These are phyloP conservation scores for Periophthalmus magnuspinnatus DNA, from an alignment of 2,797 vertebrate species.

Conservation along the genomic window DNA sequence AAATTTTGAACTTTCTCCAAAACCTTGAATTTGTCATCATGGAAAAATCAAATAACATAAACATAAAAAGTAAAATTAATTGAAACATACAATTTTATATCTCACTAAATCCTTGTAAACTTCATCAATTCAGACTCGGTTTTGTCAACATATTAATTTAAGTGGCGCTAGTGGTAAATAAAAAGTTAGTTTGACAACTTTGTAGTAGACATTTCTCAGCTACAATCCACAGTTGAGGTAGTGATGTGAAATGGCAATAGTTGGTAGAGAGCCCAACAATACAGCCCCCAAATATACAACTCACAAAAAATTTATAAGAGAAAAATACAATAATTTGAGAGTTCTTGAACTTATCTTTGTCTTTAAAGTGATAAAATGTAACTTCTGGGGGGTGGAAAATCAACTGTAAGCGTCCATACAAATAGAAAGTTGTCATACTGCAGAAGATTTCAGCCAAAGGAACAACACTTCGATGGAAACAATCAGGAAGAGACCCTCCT, in stretches of 20 bases:
- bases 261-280: no score
- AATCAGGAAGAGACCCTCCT: no score
- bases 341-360: no score
- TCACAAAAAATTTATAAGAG: no score
- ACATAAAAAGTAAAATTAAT: background rate
- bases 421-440: no score
- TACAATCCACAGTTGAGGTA: background rate
- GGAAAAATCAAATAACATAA: background rate
- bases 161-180: background rate
- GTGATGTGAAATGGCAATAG: background rate
- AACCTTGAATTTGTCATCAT: background rate
- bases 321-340: no score
- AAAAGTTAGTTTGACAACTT: background rate
- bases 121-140: background rate
- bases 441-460: no score
- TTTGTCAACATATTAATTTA: background rate
- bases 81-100: background rate
- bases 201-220: background rate
- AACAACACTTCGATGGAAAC: no score
- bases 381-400: no score
- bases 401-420: no score
- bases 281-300: no score
- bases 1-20: background rate
- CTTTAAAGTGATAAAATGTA: no score
- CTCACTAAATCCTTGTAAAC: background rate